Evolutionary conservation across 2,888 invertebrate genomes (phyloP).

Genomic region (Yponomeuta sedellus): DNA sequence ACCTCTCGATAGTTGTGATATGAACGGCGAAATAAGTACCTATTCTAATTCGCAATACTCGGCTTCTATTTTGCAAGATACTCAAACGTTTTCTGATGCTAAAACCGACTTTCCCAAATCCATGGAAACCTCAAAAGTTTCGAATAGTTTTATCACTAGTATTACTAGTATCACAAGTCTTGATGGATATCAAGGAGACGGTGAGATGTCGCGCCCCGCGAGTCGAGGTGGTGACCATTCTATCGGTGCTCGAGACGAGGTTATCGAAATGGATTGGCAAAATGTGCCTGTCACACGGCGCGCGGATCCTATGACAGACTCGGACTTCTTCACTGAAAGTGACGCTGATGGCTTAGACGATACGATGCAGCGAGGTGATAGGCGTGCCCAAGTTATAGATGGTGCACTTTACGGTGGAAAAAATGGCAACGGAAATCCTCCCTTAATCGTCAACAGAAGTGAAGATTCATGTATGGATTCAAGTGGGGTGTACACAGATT

Average conservation of each 20-base stretch:
- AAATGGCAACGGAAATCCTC: constrained; percentile 72
- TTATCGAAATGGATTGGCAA: constrained; percentile 74
- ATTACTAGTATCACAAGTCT: constrained; percentile 94
- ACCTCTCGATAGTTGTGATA: constrained; percentile 85
- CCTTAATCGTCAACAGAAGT: constrained; percentile 72
- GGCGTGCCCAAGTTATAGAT: constrained; percentile 90
- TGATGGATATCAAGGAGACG: constrained; percentile 95
- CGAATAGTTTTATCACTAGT: constrained; percentile 88
- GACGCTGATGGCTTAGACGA: constrained; percentile 91
- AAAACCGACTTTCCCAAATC: constrained; percentile 79
- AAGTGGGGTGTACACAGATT: constrained; percentile 91
- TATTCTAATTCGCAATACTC: constrained; percentile 66
- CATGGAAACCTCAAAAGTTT: constrained; percentile 79
- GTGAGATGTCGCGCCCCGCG: constrained; percentile 91
- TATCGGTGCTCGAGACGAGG: constrained; percentile 71
- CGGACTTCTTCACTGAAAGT: constrained; percentile 93
- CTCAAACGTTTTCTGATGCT: constrained; percentile 74
- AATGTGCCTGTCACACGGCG: constrained; percentile 80
- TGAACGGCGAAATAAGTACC: constrained; percentile 76
- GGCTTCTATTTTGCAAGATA: constrained; percentile 66
- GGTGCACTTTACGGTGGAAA: constrained; percentile 90
- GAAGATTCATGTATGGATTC: constrained; percentile 93
- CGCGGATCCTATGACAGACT: constrained; percentile 92
- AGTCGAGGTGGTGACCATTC: constrained; percentile 88
- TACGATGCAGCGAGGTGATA: constrained; percentile 81